A percentile compares a stretch with the other conserved stretches of the same genome.
phyloP scores from a whole-genome alignment of 2,888 invertebrate genomes.

The Miltochrista miniata region DNA sequence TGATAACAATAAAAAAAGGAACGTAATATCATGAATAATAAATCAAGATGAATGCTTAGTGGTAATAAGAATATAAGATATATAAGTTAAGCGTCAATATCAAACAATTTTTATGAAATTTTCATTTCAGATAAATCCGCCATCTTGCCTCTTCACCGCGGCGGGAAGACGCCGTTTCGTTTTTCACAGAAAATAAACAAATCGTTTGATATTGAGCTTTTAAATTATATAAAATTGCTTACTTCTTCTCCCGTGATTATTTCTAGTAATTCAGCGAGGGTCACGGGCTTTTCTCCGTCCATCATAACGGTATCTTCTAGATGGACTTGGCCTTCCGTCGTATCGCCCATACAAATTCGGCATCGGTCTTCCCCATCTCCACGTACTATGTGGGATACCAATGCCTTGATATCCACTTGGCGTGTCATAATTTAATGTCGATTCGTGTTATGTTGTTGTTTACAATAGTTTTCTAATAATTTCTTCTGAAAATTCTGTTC shows the following conservation, averaged over 20 bases:
- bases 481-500: slow-evolving; percentile 11
- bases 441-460: slow-evolving; percentile 4
- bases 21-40: not conserved
- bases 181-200: slow-evolving; percentile 67
- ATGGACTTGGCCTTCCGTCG: slow-evolving; percentile 72
- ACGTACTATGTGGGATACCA: slow-evolving; percentile 74
- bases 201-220: slow-evolving; percentile 37
- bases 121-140: slow-evolving; percentile 30
- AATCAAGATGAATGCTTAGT: not conserved
- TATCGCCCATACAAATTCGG: slow-evolving; percentile 77
- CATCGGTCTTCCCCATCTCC: slow-evolving; percentile 75
- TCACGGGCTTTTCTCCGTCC: slow-evolving; percentile 70
- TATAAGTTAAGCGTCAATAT: slow-evolving; percentile 12
- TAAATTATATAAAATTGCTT: slow-evolving; percentile 18
- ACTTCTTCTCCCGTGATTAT: slow-evolving; percentile 74
- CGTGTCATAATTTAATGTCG: slow-evolving; percentile 54
- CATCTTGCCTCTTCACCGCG: slow-evolving; percentile 55
- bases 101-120: slow-evolving; percentile 12
- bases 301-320: slow-evolving; percentile 75
- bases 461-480: slow-evolving; percentile 4
- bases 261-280: slow-evolving; percentile 70
- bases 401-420: slow-evolving; percentile 71
- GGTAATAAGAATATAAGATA: not conserved
- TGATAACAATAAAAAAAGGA: not conserved
- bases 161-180: slow-evolving; percentile 74